Evolutionary conservation across 2,888 invertebrate species (phyloP).

Genomic region (Andricus curvator): DNA sequence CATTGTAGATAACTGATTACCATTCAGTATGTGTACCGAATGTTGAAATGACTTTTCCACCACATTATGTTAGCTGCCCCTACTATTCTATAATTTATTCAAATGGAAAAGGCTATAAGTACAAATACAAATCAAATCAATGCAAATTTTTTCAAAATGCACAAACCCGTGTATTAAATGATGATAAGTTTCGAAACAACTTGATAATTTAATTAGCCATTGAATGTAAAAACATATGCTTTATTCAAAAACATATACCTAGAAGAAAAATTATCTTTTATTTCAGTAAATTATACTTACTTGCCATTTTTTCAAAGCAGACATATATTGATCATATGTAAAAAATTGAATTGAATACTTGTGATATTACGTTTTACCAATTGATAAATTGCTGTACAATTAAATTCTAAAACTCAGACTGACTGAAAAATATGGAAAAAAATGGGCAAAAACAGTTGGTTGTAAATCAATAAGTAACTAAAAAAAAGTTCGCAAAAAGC

Average conservation of each 20-base stretch:
- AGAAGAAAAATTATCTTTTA: too few species aligned
- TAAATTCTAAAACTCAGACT: background rate
- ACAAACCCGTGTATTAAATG: too few species aligned
- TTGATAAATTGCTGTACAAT: background rate
- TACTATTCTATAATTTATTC: background rate
- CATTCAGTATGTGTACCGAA: slow-evolving; percentile 51
- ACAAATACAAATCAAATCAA: background rate
- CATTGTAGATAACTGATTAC: slow-evolving; percentile 46
- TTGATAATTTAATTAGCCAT: too few species aligned
- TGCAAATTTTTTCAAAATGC: background rate
- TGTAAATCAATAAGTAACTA: background rate
- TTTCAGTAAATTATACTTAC: too few species aligned
- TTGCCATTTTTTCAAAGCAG: too few species aligned
- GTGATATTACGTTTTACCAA: too few species aligned
- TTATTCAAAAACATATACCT: too few species aligned
- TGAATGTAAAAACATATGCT: too few species aligned
- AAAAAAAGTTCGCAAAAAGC: background rate
- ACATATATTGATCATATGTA: too few species aligned
- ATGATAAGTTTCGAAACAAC: too few species aligned
- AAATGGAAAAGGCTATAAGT: background rate
- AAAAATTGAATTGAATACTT: too few species aligned
- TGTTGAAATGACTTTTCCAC: slow-evolving; percentile 56
- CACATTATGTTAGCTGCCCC: slow-evolving; percentile 35
- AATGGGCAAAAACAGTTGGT: background rate
- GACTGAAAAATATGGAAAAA: background rate